Evolutionary conservation across 2,797 vertebrate genomes (phyloP).

Genomic region (Clamator glandarius): DNA sequence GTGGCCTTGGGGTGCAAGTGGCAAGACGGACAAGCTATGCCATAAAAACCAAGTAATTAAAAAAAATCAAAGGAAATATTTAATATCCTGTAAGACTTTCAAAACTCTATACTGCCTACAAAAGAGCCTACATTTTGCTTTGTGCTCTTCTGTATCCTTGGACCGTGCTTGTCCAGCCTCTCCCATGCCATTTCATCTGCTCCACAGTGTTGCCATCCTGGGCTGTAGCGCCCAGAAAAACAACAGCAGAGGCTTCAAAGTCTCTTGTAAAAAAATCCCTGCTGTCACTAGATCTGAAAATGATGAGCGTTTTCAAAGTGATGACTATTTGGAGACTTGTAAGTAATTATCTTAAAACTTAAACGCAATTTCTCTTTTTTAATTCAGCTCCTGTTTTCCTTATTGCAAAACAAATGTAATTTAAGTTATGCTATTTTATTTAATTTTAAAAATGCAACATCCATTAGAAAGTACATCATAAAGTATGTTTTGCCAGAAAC

Average conservation of each 20-base stretch:
- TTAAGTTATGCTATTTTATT: neutral
- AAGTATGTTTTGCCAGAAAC: slow-evolving; percentile 30
- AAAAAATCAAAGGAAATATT: neutral
- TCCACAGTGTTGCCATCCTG: accelerated
- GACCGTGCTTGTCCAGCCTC: neutral
- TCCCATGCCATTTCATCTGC: accelerated
- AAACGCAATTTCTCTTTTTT: neutral
- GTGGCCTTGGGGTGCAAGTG: neutral
- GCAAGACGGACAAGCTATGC: neutral
- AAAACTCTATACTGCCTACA: neutral
- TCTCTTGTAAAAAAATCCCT: neutral
- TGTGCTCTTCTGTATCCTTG: neutral
- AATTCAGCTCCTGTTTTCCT: neutral
- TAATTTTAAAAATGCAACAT: slow-evolving; percentile 34
- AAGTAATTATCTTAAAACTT: neutral
- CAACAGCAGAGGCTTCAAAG: neutral
- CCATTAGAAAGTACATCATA: slow-evolving; percentile 16
- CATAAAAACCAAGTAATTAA: neutral
- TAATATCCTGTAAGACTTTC: neutral
- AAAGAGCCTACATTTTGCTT: neutral
- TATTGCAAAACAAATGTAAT: neutral
- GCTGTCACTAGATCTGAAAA: neutral
- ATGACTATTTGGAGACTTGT: neutral
- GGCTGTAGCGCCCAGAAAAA: neutral
- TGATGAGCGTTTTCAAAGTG: neutral